Conservation (phyloP, 2,113 vertebrate species). For the Forbesichthys agassizii region DNA sequence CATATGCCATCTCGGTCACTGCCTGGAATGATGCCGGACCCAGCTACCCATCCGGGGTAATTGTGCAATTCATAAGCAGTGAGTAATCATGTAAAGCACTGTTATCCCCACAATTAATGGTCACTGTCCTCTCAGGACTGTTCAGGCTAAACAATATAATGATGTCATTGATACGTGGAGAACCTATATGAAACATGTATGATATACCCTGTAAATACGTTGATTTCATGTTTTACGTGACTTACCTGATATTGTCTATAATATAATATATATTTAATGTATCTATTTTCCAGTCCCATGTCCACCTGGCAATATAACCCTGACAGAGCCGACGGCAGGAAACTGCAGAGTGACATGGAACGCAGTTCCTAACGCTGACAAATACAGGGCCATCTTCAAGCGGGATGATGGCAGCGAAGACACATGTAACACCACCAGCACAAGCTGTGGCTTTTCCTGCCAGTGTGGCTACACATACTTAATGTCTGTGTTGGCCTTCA, state of each 20-base stretch:
- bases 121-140: too few relatives aligned
- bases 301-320: slow-evolving; percentile 76
- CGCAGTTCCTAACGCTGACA: slow-evolving; percentile 65
- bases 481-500: slow-evolving; percentile 85
- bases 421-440: slow-evolving; percentile 83
- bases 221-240: too few relatives aligned
- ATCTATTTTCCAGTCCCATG: slow-evolving; percentile 81
- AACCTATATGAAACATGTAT: too few relatives aligned
- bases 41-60: slow-evolving; percentile 74
- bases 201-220: too few relatives aligned
- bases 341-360: slow-evolving; percentile 84
- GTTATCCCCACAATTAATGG: too few relatives aligned
- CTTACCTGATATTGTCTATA: too few relatives aligned
- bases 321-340: slow-evolving; percentile 74
- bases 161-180: too few relatives aligned
- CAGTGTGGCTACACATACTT: slow-evolving; percentile 89
- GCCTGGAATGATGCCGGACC: slow-evolving; percentile 83
- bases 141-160: too few relatives aligned
- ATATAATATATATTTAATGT: background rate
- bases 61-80: slow-evolving; percentile 79
- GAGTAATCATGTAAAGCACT: slow-evolving; percentile 33
- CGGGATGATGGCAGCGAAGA: slow-evolving; percentile 80
- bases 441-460: slow-evolving; percentile 79
- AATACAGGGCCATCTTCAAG: slow-evolving; percentile 85
- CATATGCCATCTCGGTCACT: slow-evolving; percentile 75